Evolutionary conservation across 2,888 invertebrate species (phyloP), one percentile per base, ranked within the genome.

Genomic region (Elmis aenea): DNA sequence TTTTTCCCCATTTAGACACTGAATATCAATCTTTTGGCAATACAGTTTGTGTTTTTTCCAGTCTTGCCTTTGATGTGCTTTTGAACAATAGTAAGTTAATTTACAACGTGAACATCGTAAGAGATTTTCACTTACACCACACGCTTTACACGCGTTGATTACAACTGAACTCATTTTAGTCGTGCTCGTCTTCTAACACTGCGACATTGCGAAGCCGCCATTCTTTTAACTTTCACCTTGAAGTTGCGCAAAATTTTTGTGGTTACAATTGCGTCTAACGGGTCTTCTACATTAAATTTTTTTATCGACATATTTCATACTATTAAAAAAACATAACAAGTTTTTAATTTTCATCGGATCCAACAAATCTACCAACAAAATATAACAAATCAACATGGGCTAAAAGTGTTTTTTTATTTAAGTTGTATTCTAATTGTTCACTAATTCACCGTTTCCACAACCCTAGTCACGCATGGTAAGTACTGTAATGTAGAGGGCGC

Each of bases 61-160:
- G 61, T 89, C 84, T 55, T 77, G 71, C 46, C 76, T 78, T 67
- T 89, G 89, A 64, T 90, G 89, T 45, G 80, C 81, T 51, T 78
- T 82, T 41, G 80, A 82, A 68, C 89, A 90, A 66, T 90, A 90
- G 66, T 79, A 82, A 30, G 78, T 74, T 41, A 67, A 68, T 59
- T 82, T 81, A 64, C 90, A 90, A 52, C 83, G 77, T 50, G 79
- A 77, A 67, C 89, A 89, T 54, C 85, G 77, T 45, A 80, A 69
- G 53, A 84, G 67, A 52, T 78, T 77, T 56, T 76, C 74, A 51
- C 64, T 68, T 46, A 56, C 57, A 45, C 76, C 74, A 67, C 85
- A 85, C 57, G 81, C 70, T 47, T 69, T 73, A 67, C 81, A 81
- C 27, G 37, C 43, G 45, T 38, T 33, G 21, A 13, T 27, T 27